Base-by-base conservation (phyloP, 2,113 vertebrate species). In the Herpailurus yagouaroundi region DNA sequence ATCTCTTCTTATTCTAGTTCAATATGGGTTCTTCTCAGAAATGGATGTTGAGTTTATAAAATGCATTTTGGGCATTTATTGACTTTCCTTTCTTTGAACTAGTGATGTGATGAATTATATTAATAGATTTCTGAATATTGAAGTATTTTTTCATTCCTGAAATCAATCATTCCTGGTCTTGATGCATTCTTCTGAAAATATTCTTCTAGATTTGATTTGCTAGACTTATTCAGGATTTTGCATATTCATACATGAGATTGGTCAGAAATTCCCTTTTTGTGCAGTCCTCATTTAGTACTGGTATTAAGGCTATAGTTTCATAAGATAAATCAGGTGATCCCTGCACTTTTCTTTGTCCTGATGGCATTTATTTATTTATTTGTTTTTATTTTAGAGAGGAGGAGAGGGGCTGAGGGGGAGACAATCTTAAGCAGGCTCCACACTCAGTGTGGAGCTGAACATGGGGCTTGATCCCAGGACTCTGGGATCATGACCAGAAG, bases 41-140 rank as follows among this genome's bases (percentile, higher is more conserved):
- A 95, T 89, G 48, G 85, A 63, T 93, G 50, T 73, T 96, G 91
- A 96, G 74, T 88, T 94, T 66, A 95, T 95, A 94, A 97, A 95
- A 87, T 92, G 55, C 38, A 85, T 57, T 95, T 90, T 33, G 74
- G 69, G 14, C 29, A 66, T 95, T 66, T 82, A 82, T 82, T 89
- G 71, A 76, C 86, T 91, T 93, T 85, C 76, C n/a, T 82, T 68
- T 91, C 33, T 85, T 69, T 94, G 74, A 90, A 69, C 84, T 83
- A 29, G 36, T 94, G 87, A 76, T 41, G 29, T 89, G 80, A 84
- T 95, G 45, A 97, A 74, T 95, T 97, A 71, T 82, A 94, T 79
- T 69, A 84, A 93, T 55, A 94, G 76, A 68, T 91, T 74, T 93
- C 50, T 95, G 77, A 91, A 81, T 92, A 68, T 38, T 84, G 81